phyloP scores from a whole-genome alignment of 2,888 invertebrate genomes.

The Autographa gamma region DNA sequence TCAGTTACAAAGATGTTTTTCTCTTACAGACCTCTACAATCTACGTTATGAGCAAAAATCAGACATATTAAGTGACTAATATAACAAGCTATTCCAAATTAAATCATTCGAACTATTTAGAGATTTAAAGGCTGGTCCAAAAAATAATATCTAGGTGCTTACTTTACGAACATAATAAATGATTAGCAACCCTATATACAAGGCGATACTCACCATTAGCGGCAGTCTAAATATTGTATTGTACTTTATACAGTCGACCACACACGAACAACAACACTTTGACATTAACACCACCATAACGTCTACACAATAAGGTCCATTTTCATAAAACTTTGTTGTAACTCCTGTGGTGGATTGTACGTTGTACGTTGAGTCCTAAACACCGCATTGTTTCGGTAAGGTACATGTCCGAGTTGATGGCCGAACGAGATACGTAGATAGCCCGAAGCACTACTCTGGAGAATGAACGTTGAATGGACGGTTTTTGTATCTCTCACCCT shows the following conservation, averaged over 20 bases:
- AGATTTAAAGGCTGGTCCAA: no score
- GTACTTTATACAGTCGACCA: constrained; percentile 54
- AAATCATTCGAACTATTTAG: no score
- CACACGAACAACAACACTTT: neutral
- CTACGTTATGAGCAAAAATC: no score
- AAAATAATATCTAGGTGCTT: no score
- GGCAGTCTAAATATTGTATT: constrained; percentile 78
- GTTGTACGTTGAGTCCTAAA: constrained; percentile 66
- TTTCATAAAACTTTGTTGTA: neutral
- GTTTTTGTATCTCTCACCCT: constrained; percentile 41
- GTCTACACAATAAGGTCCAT: neutral
- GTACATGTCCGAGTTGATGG: constrained; percentile 75
- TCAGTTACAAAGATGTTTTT: neutral
- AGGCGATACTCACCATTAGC: constrained; percentile 79
- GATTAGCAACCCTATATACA: constrained; percentile 63
- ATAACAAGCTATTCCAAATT: no score
- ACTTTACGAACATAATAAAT: neutral
- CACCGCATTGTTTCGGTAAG: constrained; percentile 76
- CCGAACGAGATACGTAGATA: constrained; percentile 67
- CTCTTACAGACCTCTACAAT: neutral
- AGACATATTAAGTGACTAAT: no score
- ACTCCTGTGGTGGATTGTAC: neutral
- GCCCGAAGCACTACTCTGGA: constrained; percentile 52
- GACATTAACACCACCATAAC: no score
- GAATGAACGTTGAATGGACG: constrained; percentile 23